A percentile compares a stretch with the other conserved stretches of the same genome.
Evolutionary conservation across 2,888 invertebrate genomes (phyloP).

Genomic region (Sycophila texana): DNA sequence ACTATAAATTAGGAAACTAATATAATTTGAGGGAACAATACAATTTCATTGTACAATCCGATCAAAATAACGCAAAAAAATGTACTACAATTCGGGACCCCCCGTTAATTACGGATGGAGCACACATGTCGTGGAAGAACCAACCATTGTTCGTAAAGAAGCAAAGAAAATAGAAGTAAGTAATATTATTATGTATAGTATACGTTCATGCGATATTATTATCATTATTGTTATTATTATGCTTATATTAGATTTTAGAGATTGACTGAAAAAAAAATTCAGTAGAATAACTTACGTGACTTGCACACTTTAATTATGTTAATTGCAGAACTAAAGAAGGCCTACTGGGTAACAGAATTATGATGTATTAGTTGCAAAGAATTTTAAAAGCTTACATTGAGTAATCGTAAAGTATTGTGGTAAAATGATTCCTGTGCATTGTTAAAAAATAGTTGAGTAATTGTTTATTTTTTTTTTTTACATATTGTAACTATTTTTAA

Average conservation of each 20-base stretch:
- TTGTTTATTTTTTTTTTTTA: too few relatives aligned
- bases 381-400: background rate
- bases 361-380: background rate
- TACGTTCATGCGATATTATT: too few relatives aligned
- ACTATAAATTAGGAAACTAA: background rate
- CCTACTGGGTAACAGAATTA: too few relatives aligned
- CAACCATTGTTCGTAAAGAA: constrained; percentile 64
- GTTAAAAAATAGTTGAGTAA: too few relatives aligned
- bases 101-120: constrained; percentile 66
- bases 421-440: too few relatives aligned
- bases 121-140: constrained; percentile 64
- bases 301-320: too few relatives aligned
- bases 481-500: too few relatives aligned
- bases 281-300: too few relatives aligned
- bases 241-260: background rate
- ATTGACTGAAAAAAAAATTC: background rate
- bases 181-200: constrained; percentile 53
- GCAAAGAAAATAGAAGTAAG: constrained; percentile 65
- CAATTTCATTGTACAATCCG: background rate
- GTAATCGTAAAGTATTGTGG: too few relatives aligned
- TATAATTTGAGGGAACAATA: background rate
- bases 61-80: constrained; percentile 20
- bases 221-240: background rate
- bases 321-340: too few relatives aligned
- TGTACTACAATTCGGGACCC: constrained; percentile 52